A percentile compares a stretch with the other conserved stretches of the same genome.
Evolutionary conservation across 2,113 vertebrate species (phyloP).

Genomic region (Eulemur macaco): DNA sequence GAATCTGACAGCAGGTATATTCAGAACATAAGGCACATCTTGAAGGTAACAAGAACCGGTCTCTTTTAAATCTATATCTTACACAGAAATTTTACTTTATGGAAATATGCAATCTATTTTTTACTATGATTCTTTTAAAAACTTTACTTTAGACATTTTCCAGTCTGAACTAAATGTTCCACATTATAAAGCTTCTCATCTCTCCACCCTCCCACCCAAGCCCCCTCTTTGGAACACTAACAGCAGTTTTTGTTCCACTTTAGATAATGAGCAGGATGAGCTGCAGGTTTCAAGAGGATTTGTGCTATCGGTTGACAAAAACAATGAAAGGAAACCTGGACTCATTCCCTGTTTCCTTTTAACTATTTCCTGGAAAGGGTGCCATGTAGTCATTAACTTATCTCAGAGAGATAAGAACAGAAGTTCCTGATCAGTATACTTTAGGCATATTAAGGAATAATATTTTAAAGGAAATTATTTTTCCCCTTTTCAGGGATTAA

Average conservation of each 20-base stretch:
- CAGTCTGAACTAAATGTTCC: conserved; percentile 53
- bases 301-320: conserved; percentile 66
- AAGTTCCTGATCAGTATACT: background rate
- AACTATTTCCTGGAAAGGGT: conserved; percentile 50
- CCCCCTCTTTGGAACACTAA: conserved; percentile 45
- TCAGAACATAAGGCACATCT: background rate
- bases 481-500: background rate
- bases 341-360: conserved; percentile 51
- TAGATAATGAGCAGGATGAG: conserved; percentile 64
- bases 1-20: conserved; percentile 24
- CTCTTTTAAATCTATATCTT: conserved; percentile 42
- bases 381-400: background rate
- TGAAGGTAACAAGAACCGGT: conserved; percentile 4
- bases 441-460: background rate
- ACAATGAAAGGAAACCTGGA: conserved; percentile 54
- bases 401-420: background rate
- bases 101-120: conserved; percentile 48
- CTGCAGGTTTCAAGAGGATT: conserved; percentile 64
- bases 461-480: conserved; percentile 32
- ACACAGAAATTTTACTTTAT: conserved; percentile 49
- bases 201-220: background rate
- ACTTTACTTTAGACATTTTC: conserved; percentile 47
- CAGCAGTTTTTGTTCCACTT: conserved; percentile 60
- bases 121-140: conserved; percentile 43
- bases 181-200: conserved; percentile 35